A percentile compares a stretch with the other conserved stretches of the same genome.
Conservation (phyloP, 2,113 vertebrate genomes). For the Dipodomys stephensi region DNA sequence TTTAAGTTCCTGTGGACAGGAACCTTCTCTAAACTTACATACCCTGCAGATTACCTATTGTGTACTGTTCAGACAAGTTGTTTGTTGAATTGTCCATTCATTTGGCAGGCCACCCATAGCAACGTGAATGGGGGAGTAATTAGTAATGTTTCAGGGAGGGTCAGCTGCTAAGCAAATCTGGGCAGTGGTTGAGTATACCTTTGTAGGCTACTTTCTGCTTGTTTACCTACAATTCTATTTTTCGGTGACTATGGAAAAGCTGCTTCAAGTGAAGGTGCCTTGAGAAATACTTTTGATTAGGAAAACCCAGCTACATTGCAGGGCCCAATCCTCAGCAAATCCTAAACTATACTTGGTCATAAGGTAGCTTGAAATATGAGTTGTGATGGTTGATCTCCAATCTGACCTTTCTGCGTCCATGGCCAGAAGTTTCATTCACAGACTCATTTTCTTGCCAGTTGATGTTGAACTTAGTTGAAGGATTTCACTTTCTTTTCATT, state of each 20-base stretch:
- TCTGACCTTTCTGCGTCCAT: not conserved
- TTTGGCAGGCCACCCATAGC: not conserved
- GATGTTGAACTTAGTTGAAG: not conserved
- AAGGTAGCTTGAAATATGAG: not conserved
- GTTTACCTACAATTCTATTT: no score
- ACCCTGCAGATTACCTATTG: not conserved
- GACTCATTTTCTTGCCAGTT: not conserved
- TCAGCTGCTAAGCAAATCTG: not conserved
- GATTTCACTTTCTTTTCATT: not conserved
- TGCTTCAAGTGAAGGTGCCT: not conserved
- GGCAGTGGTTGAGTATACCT: not conserved
- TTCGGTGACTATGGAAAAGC: not conserved
- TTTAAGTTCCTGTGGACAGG: not conserved
- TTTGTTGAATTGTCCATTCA: not conserved
- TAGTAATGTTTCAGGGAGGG: not conserved
- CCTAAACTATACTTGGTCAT: rapidly evolving
- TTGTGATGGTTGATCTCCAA: not conserved
- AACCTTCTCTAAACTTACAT: not conserved
- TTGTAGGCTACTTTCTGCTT: no score
- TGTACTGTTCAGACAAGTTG: not conserved
- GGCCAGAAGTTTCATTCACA: not conserved
- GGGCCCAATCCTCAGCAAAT: not conserved
- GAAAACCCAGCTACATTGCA: not conserved
- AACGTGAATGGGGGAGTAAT: not conserved
- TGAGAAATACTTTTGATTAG: not conserved